phyloP scores from a whole-genome alignment of 2,113 vertebrate species.

The Ahaetulla prasina region DNA sequence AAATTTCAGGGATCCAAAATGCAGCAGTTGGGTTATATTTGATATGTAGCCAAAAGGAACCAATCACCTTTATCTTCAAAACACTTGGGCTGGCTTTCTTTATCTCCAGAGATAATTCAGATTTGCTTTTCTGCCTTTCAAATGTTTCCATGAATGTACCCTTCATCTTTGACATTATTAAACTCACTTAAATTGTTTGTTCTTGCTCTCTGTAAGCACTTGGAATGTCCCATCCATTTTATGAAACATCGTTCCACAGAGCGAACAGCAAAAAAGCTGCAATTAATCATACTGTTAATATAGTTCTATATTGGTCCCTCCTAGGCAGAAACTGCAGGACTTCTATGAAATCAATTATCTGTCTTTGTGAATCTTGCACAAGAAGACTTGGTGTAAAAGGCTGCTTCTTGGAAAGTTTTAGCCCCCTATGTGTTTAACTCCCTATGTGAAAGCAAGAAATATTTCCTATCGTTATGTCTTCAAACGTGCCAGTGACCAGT shows the following conservation, averaged over 20 bases:
- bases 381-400: neutral
- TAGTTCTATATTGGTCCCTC: neutral
- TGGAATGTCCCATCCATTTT: neutral
- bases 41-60: neutral
- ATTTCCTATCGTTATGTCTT: neutral
- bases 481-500: neutral
- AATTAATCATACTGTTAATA: neutral
- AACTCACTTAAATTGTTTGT: neutral
- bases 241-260: neutral
- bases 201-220: neutral
- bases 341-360: neutral
- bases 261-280: neutral
- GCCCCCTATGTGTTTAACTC: neutral
- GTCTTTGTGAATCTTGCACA: neutral
- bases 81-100: neutral
- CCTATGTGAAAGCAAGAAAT: neutral
- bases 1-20: neutral
- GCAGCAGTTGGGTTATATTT: neutral
- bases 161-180: neutral
- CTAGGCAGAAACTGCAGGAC: neutral
- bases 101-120: constrained; percentile 9
- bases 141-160: neutral
- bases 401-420: neutral
- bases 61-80: constrained; percentile 7
- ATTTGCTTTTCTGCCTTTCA: neutral